A percentile compares a stretch with the other conserved stretches of the same genome.
These are phyloP conservation scores for Allophyes oxyacanthae DNA, from an alignment of 2,888 invertebrate species.

Conservation along the genomic window DNA sequence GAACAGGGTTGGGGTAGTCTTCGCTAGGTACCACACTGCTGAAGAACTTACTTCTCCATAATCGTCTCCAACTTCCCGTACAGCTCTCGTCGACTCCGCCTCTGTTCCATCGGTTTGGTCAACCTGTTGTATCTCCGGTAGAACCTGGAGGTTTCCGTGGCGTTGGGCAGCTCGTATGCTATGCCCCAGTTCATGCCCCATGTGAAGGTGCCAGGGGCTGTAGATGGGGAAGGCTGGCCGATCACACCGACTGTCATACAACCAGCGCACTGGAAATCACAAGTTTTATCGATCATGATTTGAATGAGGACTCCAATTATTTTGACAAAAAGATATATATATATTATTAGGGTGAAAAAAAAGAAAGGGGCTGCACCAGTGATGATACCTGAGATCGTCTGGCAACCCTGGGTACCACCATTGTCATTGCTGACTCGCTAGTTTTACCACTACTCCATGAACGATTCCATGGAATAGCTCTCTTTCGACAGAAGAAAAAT, in stretches of 20 bases:
- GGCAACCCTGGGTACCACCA: too few species aligned
- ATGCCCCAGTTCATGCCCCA: slow-evolving; percentile 93
- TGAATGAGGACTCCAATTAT: too few species aligned
- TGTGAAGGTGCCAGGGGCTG: slow-evolving; percentile 88
- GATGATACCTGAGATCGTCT: too few species aligned
- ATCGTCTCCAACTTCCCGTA: slow-evolving; percentile 92
- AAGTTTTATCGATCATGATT: slow-evolving; percentile 3
- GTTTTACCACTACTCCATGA: too few species aligned
- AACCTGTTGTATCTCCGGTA: slow-evolving; percentile 68
- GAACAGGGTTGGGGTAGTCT: too few species aligned
- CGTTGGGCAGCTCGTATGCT: slow-evolving; percentile 90
- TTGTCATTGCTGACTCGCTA: too few species aligned
- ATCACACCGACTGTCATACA: slow-evolving; percentile 88
- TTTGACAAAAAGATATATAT: too few species aligned
- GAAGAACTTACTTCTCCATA: slow-evolving; percentile 86
- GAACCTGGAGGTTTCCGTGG: slow-evolving; percentile 81
- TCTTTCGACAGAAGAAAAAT: too few species aligned
- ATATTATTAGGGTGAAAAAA: too few species aligned
- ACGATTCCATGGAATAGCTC: too few species aligned
- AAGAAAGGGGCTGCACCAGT: too few species aligned
- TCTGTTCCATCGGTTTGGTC: slow-evolving; percentile 84
- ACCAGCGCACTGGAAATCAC: slow-evolving; percentile 83
- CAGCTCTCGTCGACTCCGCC: slow-evolving; percentile 91
- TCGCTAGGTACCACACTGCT: too few species aligned
- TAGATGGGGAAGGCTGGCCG: slow-evolving; percentile 79